Evolutionary conservation across 2,113 vertebrate species (phyloP).

Genomic region (Bostrychus sinensis): DNA sequence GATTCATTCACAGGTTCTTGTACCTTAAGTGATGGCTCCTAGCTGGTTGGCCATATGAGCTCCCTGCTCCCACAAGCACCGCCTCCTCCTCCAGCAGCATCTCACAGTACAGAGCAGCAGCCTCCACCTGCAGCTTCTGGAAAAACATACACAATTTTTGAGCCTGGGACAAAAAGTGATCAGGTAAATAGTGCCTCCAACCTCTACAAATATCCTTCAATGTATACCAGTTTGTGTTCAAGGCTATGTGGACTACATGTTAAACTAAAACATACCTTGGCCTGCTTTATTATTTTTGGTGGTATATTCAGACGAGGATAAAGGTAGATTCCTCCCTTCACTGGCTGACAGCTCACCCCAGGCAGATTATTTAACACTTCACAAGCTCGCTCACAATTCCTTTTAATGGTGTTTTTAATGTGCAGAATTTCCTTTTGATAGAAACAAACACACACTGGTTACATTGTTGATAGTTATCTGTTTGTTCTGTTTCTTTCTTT

Average conservation of each 20-base stretch:
- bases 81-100: constrained; percentile 62
- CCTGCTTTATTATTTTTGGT: constrained; percentile 24
- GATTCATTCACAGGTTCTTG: no score
- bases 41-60: constrained; percentile 12
- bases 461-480: background rate
- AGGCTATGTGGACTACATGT: no score
- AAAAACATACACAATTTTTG: background rate
- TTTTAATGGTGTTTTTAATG: constrained; percentile 40
- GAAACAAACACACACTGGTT: background rate
- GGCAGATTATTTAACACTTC: constrained; percentile 57
- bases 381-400: constrained; percentile 51
- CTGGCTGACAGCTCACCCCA: constrained; percentile 64
- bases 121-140: constrained; percentile 36
- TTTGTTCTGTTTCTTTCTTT: background rate
- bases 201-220: no score
- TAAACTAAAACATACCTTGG: constrained; percentile 59
- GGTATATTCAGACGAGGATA: constrained; percentile 59
- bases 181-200: no score
- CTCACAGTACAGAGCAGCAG: constrained; percentile 64
- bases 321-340: constrained; percentile 57
- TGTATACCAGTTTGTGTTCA: no score
- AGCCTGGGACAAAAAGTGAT: background rate
- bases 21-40: constrained; percentile 58
- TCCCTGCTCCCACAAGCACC: constrained; percentile 48
- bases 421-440: constrained; percentile 50